Percentiles rank a stretch among this genome's conserved stretches.
phyloP scores from a whole-genome alignment of 2,113 vertebrate genomes.

The Phocoena sinus region DNA sequence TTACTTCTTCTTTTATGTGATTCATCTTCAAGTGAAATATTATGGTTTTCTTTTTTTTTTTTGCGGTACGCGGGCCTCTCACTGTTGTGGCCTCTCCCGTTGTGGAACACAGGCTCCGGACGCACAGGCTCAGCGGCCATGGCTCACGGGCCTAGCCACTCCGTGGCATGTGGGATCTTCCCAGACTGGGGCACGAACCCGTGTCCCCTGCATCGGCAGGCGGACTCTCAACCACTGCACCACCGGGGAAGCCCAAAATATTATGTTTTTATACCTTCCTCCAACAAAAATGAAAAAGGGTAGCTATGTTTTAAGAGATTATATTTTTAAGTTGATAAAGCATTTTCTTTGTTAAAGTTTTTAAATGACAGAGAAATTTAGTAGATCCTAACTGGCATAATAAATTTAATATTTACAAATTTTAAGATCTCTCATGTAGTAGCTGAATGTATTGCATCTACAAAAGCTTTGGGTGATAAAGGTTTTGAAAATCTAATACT shows the following conservation, averaged over 20 bases:
- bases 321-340: not conserved
- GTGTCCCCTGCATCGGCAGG: too few relatives aligned
- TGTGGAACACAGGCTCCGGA: too few relatives aligned
- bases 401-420: not conserved
- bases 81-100: too few relatives aligned
- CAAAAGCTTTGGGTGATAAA: not conserved
- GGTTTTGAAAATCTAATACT: not conserved
- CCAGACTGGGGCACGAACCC: too few relatives aligned
- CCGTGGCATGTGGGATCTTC: too few relatives aligned
- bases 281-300: not conserved
- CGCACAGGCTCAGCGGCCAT: too few relatives aligned
- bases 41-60: not conserved
- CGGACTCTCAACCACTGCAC: too few relatives aligned
- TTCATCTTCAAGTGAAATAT: not conserved
- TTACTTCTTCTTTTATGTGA: not conserved
- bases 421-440: not conserved
- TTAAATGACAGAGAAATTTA: not conserved
- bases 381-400: not conserved
- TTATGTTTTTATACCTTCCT: not conserved
- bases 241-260: not conserved
- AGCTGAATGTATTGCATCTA: not conserved
- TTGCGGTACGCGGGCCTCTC: too few relatives aligned
- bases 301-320: not conserved
- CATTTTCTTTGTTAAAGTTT: not conserved
- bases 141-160: too few relatives aligned